Percentiles rank a stretch among this genome's conserved stretches.
Evolutionary conservation across 1,140 invertebrate species (phyloP).

Genomic region (Anoplophora glabripennis): DNA sequence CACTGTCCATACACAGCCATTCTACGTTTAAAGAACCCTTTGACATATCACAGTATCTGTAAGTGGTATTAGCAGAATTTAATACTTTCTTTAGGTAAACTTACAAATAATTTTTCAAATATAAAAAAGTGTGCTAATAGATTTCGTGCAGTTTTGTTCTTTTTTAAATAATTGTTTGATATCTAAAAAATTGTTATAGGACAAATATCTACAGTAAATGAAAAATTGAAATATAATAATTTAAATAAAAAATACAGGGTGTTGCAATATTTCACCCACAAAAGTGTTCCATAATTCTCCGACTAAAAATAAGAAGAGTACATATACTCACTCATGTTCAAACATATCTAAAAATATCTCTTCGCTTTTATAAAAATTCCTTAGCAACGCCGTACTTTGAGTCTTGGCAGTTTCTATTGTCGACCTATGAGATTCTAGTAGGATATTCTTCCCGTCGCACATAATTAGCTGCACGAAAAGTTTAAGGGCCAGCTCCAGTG

Average conservation of each 20-base stretch:
- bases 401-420: constrained; percentile 77
- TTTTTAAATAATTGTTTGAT: no score
- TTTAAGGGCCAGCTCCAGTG: constrained; percentile 82
- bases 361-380: constrained; percentile 96
- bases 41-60: constrained; percentile 79
- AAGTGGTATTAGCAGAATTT: constrained; percentile 3
- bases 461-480: constrained; percentile 61
- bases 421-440: constrained; percentile 64
- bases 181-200: no score
- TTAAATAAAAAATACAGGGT: no score
- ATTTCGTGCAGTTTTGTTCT: no score
- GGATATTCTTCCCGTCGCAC: constrained; percentile 53
- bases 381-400: constrained; percentile 79
- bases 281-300: no score
- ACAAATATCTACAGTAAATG: no score
- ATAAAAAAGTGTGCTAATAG: no score
- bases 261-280: no score
- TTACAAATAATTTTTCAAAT: no score
- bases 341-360: constrained; percentile 99
- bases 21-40: constrained; percentile 87
- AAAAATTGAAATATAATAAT: no score
- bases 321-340: constrained; percentile 83
- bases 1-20: constrained; percentile 94
- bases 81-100: no score
- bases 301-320: constrained; percentile 1